A percentile compares a stretch with the other conserved stretches of the same genome.
These are phyloP conservation scores for Ferdinandea cuprea DNA, from an alignment of 2,888 invertebrate genomes.

Conservation along the genomic window DNA sequence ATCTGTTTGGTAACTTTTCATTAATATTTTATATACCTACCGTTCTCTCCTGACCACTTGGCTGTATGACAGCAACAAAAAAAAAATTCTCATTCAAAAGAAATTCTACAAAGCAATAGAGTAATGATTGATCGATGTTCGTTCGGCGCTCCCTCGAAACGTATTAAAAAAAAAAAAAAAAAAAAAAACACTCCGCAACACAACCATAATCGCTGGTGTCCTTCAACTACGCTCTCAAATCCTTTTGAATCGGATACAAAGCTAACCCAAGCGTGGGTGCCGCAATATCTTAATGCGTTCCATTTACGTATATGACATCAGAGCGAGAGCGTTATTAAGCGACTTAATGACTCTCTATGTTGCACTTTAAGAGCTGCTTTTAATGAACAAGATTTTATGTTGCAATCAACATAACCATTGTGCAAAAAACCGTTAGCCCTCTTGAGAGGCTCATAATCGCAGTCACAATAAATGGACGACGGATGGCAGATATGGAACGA, in stretches of 20 bases:
- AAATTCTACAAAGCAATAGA: slow-evolving; percentile 3
- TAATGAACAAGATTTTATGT: slow-evolving; percentile 69
- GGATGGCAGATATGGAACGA: too few species aligned
- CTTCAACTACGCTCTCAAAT: background rate
- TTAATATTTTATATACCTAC: slow-evolving; percentile 23
- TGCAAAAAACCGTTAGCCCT: slow-evolving; percentile 40
- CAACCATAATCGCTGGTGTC: too few species aligned
- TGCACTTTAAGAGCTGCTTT: slow-evolving; percentile 55
- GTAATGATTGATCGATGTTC: slow-evolving; percentile 33
- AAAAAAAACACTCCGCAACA: background rate
- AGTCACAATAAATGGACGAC: slow-evolving; percentile 36
- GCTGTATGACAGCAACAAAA: too few species aligned
- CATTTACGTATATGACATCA: slow-evolving; percentile 45
- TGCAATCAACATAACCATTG: slow-evolving; percentile 70
- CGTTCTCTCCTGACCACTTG: background rate
- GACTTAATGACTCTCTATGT: slow-evolving; percentile 57
- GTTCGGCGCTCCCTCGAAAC: too few species aligned
- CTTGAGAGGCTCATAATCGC: slow-evolving; percentile 10
- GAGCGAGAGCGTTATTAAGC: slow-evolving; percentile 53
- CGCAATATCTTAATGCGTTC: slow-evolving; percentile 23
- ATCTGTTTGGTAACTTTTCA: slow-evolving; percentile 26
- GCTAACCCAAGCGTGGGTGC: slow-evolving; percentile 13
- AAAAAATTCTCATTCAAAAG: slow-evolving; percentile 3
- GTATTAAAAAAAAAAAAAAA: too few species aligned
- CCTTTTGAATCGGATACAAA: slow-evolving; percentile 6